A percentile compares a stretch with the other conserved stretches of the same genome.
Conservation (phyloP, 37 sponge, comb jelly and placozoan genomes). For the Aphrocallistes beatrix region DNA sequence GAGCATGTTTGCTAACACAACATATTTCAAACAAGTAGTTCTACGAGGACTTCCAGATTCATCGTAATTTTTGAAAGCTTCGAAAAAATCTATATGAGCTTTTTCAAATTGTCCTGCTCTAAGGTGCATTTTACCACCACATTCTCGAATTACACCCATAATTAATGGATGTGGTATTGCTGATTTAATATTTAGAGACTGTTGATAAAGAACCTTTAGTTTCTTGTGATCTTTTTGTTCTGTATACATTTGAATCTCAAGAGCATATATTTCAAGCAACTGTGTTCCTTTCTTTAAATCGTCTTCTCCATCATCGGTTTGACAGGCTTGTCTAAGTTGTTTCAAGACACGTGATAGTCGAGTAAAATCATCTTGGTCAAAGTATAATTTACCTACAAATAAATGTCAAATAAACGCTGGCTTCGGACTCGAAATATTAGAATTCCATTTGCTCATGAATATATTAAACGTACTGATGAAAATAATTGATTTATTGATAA, state of each 20-base stretch:
- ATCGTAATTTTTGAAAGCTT: conserved; percentile 96
- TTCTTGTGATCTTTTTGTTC: conserved; percentile 96
- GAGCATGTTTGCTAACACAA: conserved; percentile 94
- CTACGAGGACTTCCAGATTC: conserved; percentile 89
- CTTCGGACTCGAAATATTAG: no score
- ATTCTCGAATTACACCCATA: conserved; percentile 98
- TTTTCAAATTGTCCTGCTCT: conserved; percentile 78
- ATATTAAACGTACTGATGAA: no score
- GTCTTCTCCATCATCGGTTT: conserved; percentile 57
- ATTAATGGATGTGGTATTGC: conserved; percentile 98
- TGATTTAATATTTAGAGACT: conserved; percentile 84
- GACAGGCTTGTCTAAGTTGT: conserved; percentile 83
- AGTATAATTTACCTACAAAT: conserved; percentile 80
- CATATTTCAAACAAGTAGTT: conserved; percentile 85
- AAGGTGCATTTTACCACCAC: conserved; percentile 98
- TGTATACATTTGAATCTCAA: conserved; percentile 99
- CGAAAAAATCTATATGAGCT: conserved; percentile 98
- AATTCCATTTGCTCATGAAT: no score
- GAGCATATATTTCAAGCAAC: conserved; percentile 87
- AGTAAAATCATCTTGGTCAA: conserved; percentile 71
- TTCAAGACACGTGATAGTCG: conserved; percentile 60
- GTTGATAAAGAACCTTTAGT: conserved; percentile 85
- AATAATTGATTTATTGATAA: no score
- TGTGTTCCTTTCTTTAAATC: conserved; percentile 91
- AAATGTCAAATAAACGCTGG: not conserved